Evolutionary conservation across 1,140 invertebrate genomes (phyloP).

Genomic region (Brachionus sp.): DNA sequence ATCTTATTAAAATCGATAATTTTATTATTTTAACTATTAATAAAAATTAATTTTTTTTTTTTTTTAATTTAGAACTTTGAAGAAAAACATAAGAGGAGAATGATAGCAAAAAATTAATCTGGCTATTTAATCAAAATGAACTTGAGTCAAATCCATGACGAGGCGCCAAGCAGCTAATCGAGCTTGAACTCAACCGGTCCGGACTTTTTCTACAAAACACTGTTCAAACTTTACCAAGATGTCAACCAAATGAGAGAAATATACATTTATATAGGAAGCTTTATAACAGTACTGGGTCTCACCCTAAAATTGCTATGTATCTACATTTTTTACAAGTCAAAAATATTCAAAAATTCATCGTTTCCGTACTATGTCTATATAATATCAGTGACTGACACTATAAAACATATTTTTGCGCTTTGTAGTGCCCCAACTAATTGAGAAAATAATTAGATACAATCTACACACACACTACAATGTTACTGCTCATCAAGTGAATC

Average conservation of each 20-base stretch:
- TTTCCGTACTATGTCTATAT: conserved; percentile 44
- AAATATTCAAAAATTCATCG: conserved; percentile 31
- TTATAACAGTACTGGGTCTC: neutral
- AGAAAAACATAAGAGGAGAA: neutral
- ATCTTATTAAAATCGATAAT: neutral
- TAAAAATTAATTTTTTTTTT: no score
- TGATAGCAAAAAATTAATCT: neutral
- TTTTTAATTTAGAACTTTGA: neutral
- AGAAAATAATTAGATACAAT: conserved; percentile 22
- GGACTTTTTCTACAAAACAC: neutral
- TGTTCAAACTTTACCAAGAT: conserved; percentile 2
- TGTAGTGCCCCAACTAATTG: conserved; percentile 30
- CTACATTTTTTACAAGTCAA: conserved; percentile 38
- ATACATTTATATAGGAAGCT: neutral
- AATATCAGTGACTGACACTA: conserved; percentile 27
- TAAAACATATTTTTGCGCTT: conserved; percentile 44
- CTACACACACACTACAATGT: conserved; percentile 8
- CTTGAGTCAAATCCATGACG: neutral
- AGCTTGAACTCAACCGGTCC: neutral
- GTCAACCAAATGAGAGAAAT: neutral
- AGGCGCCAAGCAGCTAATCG: neutral
- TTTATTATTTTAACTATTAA: neutral
- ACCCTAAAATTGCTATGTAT: conserved; percentile 19
- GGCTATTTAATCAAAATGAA: neutral
- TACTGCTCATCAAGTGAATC: neutral